Base-by-base conservation (phyloP, 1,140 invertebrate species). In the Dendrolimus kikuchii region DNA sequence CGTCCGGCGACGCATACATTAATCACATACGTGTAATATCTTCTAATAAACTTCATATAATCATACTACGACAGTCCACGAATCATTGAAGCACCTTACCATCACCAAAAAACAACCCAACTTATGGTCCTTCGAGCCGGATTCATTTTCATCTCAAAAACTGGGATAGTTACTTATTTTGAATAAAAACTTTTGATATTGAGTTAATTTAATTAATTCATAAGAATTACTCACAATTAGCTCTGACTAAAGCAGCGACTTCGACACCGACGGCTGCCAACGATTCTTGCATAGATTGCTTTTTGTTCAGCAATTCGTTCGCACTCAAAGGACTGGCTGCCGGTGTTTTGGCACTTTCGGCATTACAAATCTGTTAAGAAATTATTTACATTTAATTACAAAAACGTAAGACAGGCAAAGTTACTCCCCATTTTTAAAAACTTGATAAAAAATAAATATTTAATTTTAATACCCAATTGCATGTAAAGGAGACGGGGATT, bases 271-370 rank as follows among this genome's bases (percentile, higher is more conserved):
- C 59, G 2, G 38, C n/a, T 2, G 59, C 64, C 9, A 70, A 40
- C 6, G 58, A 53, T 5, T 62, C 54, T 36, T 66, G 56, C 48
- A 69, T 53, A 7, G 53, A 47, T 9, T 61, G 54, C 38, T 61
- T 55, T 6, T 55, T 38, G 7, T 41, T 40, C 2, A 40, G 37
- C 5, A 38, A 37, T 8, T 66, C 54, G 23, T 51, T 49, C 2
- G 40, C 45, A 10, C 45, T 50, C 6, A 64, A 23, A 23, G 23
- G 38, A 4, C 45, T 7, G 6, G 45, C 43, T 5, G 39, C 23
- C 8, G n/a, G 8, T 6, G 10, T 6, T 7, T 39, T 5, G 4
- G 9, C 7, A 40, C 42, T 50, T 40, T 49, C 42, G 8, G 47
- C 6, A 7, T 41, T 48, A 9, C 48, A 41, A 2, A 62, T 39